phyloP scores from a whole-genome alignment of 1,140 invertebrate species.

The Pissodes strobi region DNA sequence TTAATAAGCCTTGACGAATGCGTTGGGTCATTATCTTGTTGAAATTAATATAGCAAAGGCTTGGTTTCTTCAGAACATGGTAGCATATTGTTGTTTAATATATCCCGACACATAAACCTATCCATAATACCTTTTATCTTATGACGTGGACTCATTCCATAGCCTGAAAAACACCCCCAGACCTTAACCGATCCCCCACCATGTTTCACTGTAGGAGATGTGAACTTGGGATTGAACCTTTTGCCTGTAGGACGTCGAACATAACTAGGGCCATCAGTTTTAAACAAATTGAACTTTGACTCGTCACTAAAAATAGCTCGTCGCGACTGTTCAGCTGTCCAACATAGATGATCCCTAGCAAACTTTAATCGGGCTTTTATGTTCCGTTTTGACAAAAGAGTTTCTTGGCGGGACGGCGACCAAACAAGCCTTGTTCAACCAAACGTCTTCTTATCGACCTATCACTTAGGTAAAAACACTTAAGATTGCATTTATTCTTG shows the following conservation, averaged over 20 bases:
- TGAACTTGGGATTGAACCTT: conserved; percentile 25
- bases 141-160: neutral
- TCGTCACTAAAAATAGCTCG: conserved; percentile 36
- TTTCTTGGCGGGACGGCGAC: neutral
- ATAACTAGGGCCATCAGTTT: conserved; percentile 39
- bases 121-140: conserved; percentile 7
- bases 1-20: neutral
- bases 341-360: conserved; percentile 4
- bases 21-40: conserved; percentile 16
- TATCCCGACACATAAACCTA: conserved; percentile 6
- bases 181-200: neutral
- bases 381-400: neutral
- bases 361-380: neutral
- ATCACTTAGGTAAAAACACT: too few species aligned
- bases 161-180: conserved; percentile 1
- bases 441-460: neutral
- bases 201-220: neutral
- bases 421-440: neutral
- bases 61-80: neutral
- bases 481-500: too few species aligned
- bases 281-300: conserved; percentile 41
- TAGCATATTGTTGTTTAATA: conserved; percentile 1
- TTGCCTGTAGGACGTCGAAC: conserved; percentile 23
- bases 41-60: neutral
- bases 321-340: conserved; percentile 31